Base-by-base conservation (phyloP, 2,888 invertebrate genomes). In the Chydorus sphaericus region DNA sequence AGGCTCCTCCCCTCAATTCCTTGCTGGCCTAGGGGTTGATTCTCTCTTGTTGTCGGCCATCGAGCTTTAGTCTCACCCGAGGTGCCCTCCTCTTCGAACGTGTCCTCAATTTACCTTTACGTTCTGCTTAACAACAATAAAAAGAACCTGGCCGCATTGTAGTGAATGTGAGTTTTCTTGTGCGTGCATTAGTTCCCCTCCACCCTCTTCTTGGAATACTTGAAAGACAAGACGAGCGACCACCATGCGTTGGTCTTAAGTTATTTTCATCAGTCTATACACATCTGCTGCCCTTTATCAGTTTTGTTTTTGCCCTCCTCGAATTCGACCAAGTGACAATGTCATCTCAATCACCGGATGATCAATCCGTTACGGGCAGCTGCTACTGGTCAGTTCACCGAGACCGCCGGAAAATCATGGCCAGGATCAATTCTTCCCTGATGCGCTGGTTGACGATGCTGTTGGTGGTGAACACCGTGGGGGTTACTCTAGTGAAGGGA, bases 331-430 rank as follows among this genome's bases (percentile, higher is more conserved):
- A 23, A 39, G 23, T 16, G 39, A 20, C 39, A 39, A 44, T 44
- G 44, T 44, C 44, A 16, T 7, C 5, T 44, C 44, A n/a, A 8
- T n/a, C 44, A 26, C 44, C 20, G 23, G 23, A 14, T n/a, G 26
- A 44, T 44, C 26, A 23, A 44, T 44, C 28, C 20, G 44, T 23
- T 44, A 26, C 44, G 44, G 44, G 2, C 26, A 44, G 44, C 28
- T 44, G 8, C 14, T 10, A 28, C 28, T 26, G 44, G 44, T 44
- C 44, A 44, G 44, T 44, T 16, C 44, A 44, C 20, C 20, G 44
- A 44, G 44, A 44, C 44, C 44, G 44, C 14, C 44, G 44, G 44
- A 44, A 44, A 44, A 44, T 44, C n/a, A n/a, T n/a, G n/a, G n/a
- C n/a, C n/a, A n/a, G n/a, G n/a, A n/a, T n/a, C n/a, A n/a, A n/a